Evolutionary conservation across 92 coral and sea anemone species (phyloP), one percentile per base, ranked within the genome.

Genomic region (Palythoa grandiflora): DNA sequence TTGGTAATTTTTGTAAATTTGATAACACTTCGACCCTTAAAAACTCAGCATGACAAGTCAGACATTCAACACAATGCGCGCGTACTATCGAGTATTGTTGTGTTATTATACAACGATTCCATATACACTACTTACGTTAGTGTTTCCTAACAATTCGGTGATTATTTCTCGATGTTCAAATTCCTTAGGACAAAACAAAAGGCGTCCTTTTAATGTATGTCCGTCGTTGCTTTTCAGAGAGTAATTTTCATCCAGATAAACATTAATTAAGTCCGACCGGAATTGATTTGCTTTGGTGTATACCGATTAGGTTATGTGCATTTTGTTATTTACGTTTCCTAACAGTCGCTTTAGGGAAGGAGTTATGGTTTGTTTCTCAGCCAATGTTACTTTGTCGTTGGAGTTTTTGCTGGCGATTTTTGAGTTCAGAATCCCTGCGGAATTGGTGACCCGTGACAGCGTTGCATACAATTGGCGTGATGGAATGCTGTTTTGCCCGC

Each of bases 401-500:
- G 38, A 17, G 60, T 50, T 75, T 52, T 20, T 75, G 57, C 52
- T 16, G 36, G 51, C 51, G 37, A n/a, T 48, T 1, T 21, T 21
- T 8, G 13, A 47, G 54, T 19, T 75, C 5, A 28, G 37, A 44
- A 44, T 39, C 52, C 78, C 13, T 75, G 61, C 35, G 50, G 59
- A 19, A 53, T 17, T 8, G 48, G 11, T 75, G 79, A 75, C 79
- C 79, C 79, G 35, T 50, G 15, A 75, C 79, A 8, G 60, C 79
- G 79, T 74, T 53, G 79, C 60, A 73, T 40, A n/a, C 20, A 20
- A 48, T 50, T 48, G 5, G 79, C 79, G 79, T 75, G 79, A 48
- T 75, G 79, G 79, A 75, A 75, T 75, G 79, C 60, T 75, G 38
- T 3, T 35, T 75, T 12, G 79, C 2, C 0, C 53, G 79, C 79